Conservation (phyloP, 2,797 vertebrate genomes). For the Gambusia yucatana region DNA sequence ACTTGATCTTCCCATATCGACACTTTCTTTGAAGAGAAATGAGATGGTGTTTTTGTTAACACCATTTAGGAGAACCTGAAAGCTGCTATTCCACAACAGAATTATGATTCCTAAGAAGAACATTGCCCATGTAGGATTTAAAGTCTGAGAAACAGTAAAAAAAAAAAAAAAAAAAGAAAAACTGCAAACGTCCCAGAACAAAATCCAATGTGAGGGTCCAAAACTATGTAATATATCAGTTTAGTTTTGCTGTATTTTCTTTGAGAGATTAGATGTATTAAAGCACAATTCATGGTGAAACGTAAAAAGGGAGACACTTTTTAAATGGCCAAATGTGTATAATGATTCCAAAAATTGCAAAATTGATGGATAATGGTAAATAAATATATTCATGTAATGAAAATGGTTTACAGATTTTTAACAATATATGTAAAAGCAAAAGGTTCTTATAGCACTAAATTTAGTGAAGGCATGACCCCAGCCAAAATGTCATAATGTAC, state of each 20-base stretch:
- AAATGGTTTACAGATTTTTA: neutral
- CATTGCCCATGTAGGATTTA: neutral
- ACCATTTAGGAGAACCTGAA: conserved; percentile 26
- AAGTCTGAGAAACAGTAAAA: neutral
- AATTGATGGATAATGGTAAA: neutral
- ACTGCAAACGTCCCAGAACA: too few relatives aligned
- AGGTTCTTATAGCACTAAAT: neutral
- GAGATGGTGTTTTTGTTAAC: conserved; percentile 17
- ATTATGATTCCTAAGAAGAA: conserved; percentile 3
- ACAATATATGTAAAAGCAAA: neutral
- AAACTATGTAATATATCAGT: neutral
- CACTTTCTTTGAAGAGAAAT: conserved; percentile 32
- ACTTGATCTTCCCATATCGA: conserved; percentile 13
- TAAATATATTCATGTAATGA: neutral
- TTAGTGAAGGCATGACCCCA: neutral
- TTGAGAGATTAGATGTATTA: neutral
- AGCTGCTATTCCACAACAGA: conserved; percentile 31
- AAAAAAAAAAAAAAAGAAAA: neutral
- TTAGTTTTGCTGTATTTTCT: neutral
- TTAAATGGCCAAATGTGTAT: neutral
- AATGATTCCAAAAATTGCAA: neutral
- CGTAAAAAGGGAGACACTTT: neutral
- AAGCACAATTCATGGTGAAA: neutral
- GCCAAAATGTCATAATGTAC: neutral
- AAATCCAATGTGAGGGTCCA: neutral